Evolutionary conservation across 2,113 vertebrate species (phyloP).

Genomic region (Pollachius pollachius): DNA sequence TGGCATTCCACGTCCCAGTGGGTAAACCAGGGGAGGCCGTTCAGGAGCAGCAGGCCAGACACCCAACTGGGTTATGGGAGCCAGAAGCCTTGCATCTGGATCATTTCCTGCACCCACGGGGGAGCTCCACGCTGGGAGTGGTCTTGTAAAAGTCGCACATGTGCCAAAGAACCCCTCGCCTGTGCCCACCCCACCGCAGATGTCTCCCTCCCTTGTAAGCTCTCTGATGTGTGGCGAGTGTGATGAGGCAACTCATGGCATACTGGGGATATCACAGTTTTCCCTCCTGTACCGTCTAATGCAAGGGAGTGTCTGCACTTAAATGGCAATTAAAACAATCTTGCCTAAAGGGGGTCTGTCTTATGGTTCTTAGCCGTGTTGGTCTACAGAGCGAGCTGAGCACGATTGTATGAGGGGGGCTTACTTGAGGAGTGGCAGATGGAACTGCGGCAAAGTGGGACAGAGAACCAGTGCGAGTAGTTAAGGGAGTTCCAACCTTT

Average conservation of each 20-base stretch:
- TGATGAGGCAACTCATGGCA: slow-evolving; percentile 2
- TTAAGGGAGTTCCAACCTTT: slow-evolving; percentile 16
- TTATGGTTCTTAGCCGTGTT: slow-evolving; percentile 20
- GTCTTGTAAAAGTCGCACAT: slow-evolving; percentile 60
- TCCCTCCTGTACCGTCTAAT: slow-evolving; percentile 10
- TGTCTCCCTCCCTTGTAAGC: slow-evolving; percentile 17
- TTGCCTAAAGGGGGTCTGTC: slow-evolving; percentile 26
- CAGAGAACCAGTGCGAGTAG: slow-evolving; percentile 18
- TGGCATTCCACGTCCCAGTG: slow-evolving; percentile 6
- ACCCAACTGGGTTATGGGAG: slow-evolving; percentile 63
- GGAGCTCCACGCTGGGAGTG: slow-evolving; percentile 36
- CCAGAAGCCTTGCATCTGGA: slow-evolving; percentile 65
- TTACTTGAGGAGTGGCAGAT: slow-evolving; percentile 33
- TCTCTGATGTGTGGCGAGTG: slow-evolving; percentile 11
- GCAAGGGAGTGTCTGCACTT: slow-evolving; percentile 1
- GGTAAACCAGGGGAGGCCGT: slow-evolving; percentile 39
- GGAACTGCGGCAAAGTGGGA: slow-evolving; percentile 35
- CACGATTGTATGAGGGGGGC: slow-evolving; percentile 28
- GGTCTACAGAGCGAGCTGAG: slow-evolving; percentile 7
- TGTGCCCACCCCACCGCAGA: slow-evolving; percentile 10
- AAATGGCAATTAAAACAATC: slow-evolving; percentile 10
- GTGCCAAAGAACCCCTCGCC: slow-evolving; percentile 33
- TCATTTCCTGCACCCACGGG: slow-evolving; percentile 63
- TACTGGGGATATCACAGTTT: too few relatives aligned
- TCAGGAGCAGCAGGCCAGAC: slow-evolving; percentile 53